phyloP scores from a whole-genome alignment of 2,888 invertebrate species.

The Heliconius sara region DNA sequence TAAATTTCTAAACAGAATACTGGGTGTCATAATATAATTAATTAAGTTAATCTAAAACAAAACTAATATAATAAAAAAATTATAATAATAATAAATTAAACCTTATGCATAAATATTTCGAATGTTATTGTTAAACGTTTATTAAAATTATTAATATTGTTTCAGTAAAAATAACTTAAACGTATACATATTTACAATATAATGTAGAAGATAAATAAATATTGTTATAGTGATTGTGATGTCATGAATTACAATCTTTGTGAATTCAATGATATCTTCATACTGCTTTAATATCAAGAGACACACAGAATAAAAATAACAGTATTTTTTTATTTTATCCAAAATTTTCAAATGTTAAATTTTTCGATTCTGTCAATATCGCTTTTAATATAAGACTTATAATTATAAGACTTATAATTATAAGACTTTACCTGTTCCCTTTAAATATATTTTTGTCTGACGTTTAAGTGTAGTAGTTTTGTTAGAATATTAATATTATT shows the following conservation, averaged over 20 bases:
- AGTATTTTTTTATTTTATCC: background rate
- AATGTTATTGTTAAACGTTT: background rate
- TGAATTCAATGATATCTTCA: background rate
- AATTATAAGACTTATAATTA: too few relatives aligned
- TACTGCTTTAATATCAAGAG: too few relatives aligned
- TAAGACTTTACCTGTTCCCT: background rate
- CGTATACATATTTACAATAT: slow-evolving; percentile 7
- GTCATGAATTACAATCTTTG: background rate
- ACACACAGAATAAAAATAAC: too few relatives aligned
- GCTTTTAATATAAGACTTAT: too few relatives aligned
- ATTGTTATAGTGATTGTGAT: background rate
- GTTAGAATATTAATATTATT: too few relatives aligned
- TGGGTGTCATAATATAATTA: background rate
- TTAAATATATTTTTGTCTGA: too few relatives aligned
- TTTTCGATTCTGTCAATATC: background rate
- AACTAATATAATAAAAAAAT: background rate
- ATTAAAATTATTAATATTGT: background rate
- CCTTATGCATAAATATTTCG: background rate
- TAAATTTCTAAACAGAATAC: slow-evolving; percentile 20
- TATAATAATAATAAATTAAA: background rate
- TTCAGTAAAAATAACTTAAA: background rate
- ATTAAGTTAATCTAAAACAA: background rate
- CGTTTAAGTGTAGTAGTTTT: too few relatives aligned
- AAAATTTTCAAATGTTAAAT: background rate
- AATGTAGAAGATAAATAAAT: background rate